Conservation (phyloP, 2,888 invertebrate species). For the Lucinisca nassula region DNA sequence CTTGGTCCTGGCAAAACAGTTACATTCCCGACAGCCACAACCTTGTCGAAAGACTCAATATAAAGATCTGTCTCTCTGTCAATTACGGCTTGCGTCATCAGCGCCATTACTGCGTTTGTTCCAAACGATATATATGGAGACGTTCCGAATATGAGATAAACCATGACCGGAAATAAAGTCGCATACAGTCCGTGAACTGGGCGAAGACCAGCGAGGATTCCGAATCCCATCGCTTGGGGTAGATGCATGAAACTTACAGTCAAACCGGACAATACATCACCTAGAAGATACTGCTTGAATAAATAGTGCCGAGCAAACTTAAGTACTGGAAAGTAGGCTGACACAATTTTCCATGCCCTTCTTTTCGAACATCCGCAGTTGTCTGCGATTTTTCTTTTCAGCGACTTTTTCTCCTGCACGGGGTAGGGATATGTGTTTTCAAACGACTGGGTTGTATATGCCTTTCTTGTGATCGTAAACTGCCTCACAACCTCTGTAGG, state of each 20-base stretch:
- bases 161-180: conserved; percentile 81
- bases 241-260: conserved; percentile 84
- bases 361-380: conserved; percentile 1
- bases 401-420: neutral
- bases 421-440: conserved; percentile 9
- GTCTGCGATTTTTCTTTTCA: neutral
- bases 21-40: neutral
- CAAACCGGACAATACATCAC: conserved; percentile 80
- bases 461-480: conserved; percentile 28
- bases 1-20: conserved; percentile 17
- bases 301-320: conserved; percentile 71
- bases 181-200: conserved; percentile 82
- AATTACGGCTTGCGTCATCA: conserved; percentile 81
- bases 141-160: conserved; percentile 82
- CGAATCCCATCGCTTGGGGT: conserved; percentile 84
- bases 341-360: conserved; percentile 9
- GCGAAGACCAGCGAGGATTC: conserved; percentile 79
- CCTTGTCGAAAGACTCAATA: neutral
- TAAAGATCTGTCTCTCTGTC: conserved; percentile 60
- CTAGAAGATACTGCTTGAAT: conserved; percentile 71
- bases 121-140: conserved; percentile 81
- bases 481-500: neutral
- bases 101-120: conserved; percentile 81
- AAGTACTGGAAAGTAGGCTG: conserved; percentile 66
- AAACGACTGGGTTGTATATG: conserved; percentile 30